These are phyloP conservation scores for Sphyrna mokarran DNA, from an alignment of 2,113 vertebrate genomes.

Conservation along the genomic window DNA sequence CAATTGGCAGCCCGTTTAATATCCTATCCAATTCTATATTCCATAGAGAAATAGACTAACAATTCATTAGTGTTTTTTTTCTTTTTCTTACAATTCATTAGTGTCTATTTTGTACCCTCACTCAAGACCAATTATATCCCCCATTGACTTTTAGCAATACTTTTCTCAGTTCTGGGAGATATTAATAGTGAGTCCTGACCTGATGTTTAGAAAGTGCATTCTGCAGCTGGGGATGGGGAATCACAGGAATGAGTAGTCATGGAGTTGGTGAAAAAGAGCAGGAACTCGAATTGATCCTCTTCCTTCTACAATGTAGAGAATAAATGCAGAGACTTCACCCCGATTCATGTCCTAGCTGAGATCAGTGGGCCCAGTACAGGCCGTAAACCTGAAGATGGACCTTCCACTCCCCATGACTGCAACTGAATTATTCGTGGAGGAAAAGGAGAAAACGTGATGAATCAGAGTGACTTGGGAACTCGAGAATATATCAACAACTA, in stretches of 20 bases:
- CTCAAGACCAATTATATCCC: background rate
- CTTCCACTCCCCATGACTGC: too few species aligned
- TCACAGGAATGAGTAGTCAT: background rate
- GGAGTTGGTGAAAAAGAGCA: background rate
- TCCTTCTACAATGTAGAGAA: background rate
- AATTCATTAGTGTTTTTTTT: background rate
- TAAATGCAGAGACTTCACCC: background rate
- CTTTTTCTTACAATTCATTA: background rate
- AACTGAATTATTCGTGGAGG: too few species aligned
- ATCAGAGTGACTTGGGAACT: too few species aligned
- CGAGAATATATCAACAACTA: too few species aligned
- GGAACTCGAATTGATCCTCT: background rate
- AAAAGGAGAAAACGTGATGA: too few species aligned
- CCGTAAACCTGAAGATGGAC: too few species aligned
- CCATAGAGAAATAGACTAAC: background rate
- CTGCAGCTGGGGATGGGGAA: background rate
- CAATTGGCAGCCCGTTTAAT: background rate
- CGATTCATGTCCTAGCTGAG: background rate
- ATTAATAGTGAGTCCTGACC: background rate
- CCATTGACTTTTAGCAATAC: background rate
- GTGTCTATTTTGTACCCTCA: too few species aligned
- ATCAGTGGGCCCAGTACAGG: too few species aligned
- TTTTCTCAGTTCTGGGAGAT: background rate
- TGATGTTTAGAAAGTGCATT: background rate
- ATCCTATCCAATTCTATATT: background rate